Evolutionary conservation across 2,888 invertebrate genomes (phyloP).

Genomic region (Hirtodrosophila trivittata): DNA sequence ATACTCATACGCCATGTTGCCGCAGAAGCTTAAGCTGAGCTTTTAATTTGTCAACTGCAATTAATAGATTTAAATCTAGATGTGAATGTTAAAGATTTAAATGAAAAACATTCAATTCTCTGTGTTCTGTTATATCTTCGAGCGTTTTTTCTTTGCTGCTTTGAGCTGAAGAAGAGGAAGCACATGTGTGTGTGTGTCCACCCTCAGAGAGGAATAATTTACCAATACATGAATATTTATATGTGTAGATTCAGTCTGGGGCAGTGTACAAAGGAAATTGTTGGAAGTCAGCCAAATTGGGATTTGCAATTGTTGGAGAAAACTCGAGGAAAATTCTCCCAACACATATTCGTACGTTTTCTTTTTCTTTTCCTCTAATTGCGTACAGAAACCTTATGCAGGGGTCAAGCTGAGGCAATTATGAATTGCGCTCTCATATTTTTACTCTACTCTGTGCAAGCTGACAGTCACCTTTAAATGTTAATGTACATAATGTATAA

Average conservation of each 20-base stretch:
- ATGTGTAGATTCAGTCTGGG: background rate
- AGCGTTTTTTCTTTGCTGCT: background rate
- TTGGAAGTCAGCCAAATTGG: constrained; percentile 47
- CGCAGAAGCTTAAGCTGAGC: constrained; percentile 15
- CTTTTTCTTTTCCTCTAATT: constrained; percentile 15
- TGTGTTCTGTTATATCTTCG: too few relatives aligned
- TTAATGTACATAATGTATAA: constrained; percentile 7
- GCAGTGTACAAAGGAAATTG: constrained; percentile 38
- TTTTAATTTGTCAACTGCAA: constrained; percentile 5
- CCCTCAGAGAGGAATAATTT: constrained; percentile 17
- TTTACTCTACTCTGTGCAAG: constrained; percentile 35
- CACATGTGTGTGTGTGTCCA: background rate
- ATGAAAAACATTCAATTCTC: too few relatives aligned
- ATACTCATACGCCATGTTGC: constrained; percentile 22
- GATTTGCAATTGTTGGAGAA: constrained; percentile 42
- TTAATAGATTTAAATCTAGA: constrained; percentile 10
- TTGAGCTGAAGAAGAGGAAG: background rate
- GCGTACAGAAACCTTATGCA: constrained; percentile 3
- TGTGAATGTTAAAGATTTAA: background rate
- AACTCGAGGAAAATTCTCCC: constrained; percentile 25
- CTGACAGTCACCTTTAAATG: constrained; percentile 41
- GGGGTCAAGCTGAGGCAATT: constrained; percentile 47
- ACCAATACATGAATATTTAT: constrained; percentile 14
- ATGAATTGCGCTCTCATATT: constrained; percentile 41
- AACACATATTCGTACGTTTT: constrained; percentile 13